Evolutionary conservation across 23 tunicate species (phyloP), one percentile per base, ranked within the genome.

Genomic region (Ascidia mentula): DNA sequence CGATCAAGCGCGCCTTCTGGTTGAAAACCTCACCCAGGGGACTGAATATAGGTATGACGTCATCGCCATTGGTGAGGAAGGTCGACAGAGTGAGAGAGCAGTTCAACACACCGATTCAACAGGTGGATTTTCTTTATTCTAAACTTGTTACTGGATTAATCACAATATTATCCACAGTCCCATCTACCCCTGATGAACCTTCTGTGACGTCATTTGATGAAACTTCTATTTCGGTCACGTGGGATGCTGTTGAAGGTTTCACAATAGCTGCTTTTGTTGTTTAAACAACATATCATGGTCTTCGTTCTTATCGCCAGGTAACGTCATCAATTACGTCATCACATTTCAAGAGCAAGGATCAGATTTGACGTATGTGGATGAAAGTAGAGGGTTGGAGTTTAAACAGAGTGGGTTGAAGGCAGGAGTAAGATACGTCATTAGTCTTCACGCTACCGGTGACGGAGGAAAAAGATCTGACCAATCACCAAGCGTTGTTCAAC

Each of bases 181-280:
- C 85, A 18, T 34, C 34, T 9, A 72, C 42, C 36, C 77, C 73
- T 24, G 31, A 36, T 38, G 13, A 36, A 6, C 37, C 60, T 1
- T 22, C 65, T 8, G 38, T 81, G 37, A 36, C 73, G 32, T 46
- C 60, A 72, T 34, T 81, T 38, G 42, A 42, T 0, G 77, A 81
- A 18, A 77, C 75, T 8, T 69, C 87, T 36, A 84, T 78, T 9
- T 34, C 75, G 8, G 32, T 88, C 6, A 18, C 60, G 28, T 88
- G 93, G 93, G 59, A 86, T 0, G 60, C 86, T 24, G 87, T 88
- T 4, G 65, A 77, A 77, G 90, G 90, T 86, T 53, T 53, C n/a
- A n/a, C n/a, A n/a, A n/a, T n/a, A n/a, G n/a, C n/a, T n/a, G n/a
- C n/a, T n/a, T n/a, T n/a, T n/a, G n/a, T n/a, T n/a, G n/a, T n/a